Base-by-base conservation (phyloP, 2,113 vertebrate species). In the Pseudois nayaur region DNA sequence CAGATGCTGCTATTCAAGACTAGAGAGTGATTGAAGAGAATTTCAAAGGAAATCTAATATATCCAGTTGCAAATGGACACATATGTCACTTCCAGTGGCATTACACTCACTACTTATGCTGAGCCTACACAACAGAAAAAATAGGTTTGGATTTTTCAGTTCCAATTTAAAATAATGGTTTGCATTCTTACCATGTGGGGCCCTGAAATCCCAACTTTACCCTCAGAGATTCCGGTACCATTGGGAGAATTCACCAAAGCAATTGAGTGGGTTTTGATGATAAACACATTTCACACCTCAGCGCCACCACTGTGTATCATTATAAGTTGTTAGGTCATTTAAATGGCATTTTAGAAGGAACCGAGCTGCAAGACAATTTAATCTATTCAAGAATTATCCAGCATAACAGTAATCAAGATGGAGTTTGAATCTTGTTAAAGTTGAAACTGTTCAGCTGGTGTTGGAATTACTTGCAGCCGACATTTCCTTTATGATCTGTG, bases 31-130 rank as follows among this genome's bases (percentile, higher is more conserved):
- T 40, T 54, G 88, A 93, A 94, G 62, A 93, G 76, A 89, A 33
- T 96, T 95, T 94, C 71, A 95, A 96, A 94, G 85, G 94, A 76
- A 95, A 83, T 36, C 74, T 40, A 84, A 76, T 17, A 54, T 62
- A 62, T 11, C 40, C 31, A 86, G 74, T 78, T 92, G 81, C 74
- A 97, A 94, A 78, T 23, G 40, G 59, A 97, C 86, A 83, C 45
- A 57, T 11, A 19, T 57, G 45, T 76, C 60, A 64, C 59, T 97
- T 71, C 67, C 57, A 92, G 76, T 94, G 57, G 60, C 76, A 55
- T 87, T 29, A 23, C 52, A 55, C 54, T 94, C 71, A 78, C 45
- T 78, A 3, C n/a, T 87, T 95, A 52, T 4, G 15, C n/a, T n/a
- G 36, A 94, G 78, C 19, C 50, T 86, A 29, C 3, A 29, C 4